Evolutionary conservation across 2,888 invertebrate species (phyloP).

Genomic region (Callinectes sapidus): DNA sequence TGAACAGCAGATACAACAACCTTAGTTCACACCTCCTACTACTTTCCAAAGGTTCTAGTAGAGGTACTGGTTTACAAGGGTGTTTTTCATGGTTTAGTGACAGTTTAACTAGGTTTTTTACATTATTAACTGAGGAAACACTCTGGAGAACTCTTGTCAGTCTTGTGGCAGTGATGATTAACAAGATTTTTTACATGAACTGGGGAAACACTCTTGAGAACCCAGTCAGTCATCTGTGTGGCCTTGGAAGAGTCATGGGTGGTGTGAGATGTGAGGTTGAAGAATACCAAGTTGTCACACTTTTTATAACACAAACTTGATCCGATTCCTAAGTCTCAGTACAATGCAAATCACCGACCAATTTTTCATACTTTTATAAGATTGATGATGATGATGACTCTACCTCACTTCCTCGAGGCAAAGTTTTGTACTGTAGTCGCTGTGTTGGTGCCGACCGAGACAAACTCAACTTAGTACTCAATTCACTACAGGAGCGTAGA

Average conservation of each 20-base stretch:
- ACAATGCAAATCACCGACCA: not conserved
- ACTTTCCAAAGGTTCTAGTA: not conserved
- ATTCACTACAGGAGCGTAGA: not conserved
- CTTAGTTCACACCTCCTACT: too few species aligned
- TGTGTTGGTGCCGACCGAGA: not conserved
- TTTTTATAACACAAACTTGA: not conserved
- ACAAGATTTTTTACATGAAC: not conserved
- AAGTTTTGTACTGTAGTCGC: not conserved
- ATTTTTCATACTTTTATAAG: slow-evolving; percentile 3
- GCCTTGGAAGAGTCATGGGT: not conserved
- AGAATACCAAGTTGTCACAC: not conserved
- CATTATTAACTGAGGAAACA: not conserved
- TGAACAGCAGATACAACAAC: too few species aligned
- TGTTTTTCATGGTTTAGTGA: not conserved
- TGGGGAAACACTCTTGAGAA: not conserved
- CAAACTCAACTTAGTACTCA: not conserved
- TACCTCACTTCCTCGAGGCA: not conserved
- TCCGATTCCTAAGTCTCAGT: not conserved
- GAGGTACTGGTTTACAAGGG: too few species aligned
- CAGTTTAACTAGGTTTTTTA: not conserved
- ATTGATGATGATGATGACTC: not conserved
- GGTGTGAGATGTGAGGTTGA: not conserved
- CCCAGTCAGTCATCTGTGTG: too few species aligned
- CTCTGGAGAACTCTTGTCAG: too few species aligned
- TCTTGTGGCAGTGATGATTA: not conserved